Conservation (phyloP, 2,888 invertebrate genomes). For the Troglohyphantes excavatus region DNA sequence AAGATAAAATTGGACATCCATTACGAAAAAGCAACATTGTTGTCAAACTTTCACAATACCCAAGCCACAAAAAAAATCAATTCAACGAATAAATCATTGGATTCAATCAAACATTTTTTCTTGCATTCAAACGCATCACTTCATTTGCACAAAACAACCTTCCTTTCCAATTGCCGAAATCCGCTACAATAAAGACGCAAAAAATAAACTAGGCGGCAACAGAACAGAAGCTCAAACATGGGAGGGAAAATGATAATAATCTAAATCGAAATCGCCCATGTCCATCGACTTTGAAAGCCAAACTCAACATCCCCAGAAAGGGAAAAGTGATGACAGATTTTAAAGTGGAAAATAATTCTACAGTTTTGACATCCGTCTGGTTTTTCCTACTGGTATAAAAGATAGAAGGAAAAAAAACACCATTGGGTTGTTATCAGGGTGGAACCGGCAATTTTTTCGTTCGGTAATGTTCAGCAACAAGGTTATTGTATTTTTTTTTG, state of each 20-base stretch:
- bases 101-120: too few relatives aligned
- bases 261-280: constrained; percentile 32
- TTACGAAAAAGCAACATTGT: too few relatives aligned
- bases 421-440: constrained; percentile 40
- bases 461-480: constrained; percentile 50
- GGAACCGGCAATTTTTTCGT: constrained; percentile 32
- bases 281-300: not conserved
- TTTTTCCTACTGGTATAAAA: constrained; percentile 20
- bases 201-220: not conserved
- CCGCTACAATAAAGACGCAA: not conserved
- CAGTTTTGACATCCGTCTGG: constrained; percentile 58
- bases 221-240: not conserved
- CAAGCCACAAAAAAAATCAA: too few relatives aligned
- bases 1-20: too few relatives aligned
- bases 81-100: too few relatives aligned
- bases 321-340: constrained; percentile 7
- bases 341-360: constrained; percentile 63
- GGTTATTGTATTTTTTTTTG: constrained; percentile 29
- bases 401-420: not conserved
- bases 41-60: too few relatives aligned
- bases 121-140: too few relatives aligned
- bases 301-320: constrained; percentile 7
- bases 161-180: not conserved
- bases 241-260: constrained; percentile 20
- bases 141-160: too few relatives aligned